Base-by-base conservation (phyloP, 2,113 vertebrate genomes). In the Daboia siamensis region DNA sequence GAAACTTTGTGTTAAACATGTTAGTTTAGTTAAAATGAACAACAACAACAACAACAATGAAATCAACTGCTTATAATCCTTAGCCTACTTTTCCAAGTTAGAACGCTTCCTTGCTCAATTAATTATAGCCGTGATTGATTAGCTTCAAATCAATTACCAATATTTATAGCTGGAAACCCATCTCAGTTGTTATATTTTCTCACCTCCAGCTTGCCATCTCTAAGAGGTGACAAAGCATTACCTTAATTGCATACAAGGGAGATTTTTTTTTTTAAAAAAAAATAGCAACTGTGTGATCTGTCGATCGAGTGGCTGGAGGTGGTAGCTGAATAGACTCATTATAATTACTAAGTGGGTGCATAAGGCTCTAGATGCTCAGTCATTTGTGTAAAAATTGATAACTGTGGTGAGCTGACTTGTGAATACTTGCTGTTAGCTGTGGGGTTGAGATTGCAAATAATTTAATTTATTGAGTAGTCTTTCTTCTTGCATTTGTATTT, bases 381-480 rank as follows among this genome's bases (percentile, higher is more conserved):
- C 74, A 13, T 90, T 48, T 0, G 3, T 17, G 93, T 86, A 87
- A 33, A 0, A 0, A 57, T 94, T 93, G 90, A 95, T 93, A 93
- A 39, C 51, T 29, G 74, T 52, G 93, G 90, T 90, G 94, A 95
- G 87, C 85, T 89, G 26, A 39, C 33, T 39, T 80, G 33, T 39
- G 33, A 80, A 80, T 39, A 6, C 87, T 80, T 55, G 61, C 52
- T 80, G 61, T 44, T 80, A 8, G 57, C 44, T 23, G 51, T 51
- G 90, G 94, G 92, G 87, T 80, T 15, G 1, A 69, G 92, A 55
- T 84, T 88, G 90, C 91, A 86, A 93, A 90, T 57, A 69, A 46
- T 92, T 54, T 86, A 93, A 86, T 54, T 93, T 69, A 39, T 93
- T 95, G 89, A 80, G 92, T 86, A 94, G 92, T 59, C 61, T 48